Evolutionary conservation across 2,888 invertebrate genomes (phyloP).

Genomic region (Spodoptera exigua): DNA sequence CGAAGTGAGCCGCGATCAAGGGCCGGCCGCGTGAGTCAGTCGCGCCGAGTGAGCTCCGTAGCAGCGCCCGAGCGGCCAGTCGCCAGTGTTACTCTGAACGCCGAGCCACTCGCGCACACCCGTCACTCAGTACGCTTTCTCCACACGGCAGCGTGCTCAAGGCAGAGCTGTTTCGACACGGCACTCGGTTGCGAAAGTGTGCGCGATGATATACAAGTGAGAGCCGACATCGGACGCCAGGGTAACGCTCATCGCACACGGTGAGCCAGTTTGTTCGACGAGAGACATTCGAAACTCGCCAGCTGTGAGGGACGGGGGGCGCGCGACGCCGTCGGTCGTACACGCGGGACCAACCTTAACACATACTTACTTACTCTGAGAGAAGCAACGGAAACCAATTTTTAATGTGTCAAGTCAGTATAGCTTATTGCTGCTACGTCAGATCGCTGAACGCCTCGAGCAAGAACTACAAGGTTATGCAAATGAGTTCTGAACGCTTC

Average conservation of each 20-base stretch:
- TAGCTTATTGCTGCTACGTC: slow-evolving; percentile 89
- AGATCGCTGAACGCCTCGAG: slow-evolving; percentile 88
- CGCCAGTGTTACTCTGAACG: slow-evolving; percentile 58
- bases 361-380: slow-evolving; percentile 79
- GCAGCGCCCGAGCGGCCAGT: slow-evolving; percentile 55
- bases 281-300: slow-evolving; percentile 86
- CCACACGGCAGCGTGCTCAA: slow-evolving; percentile 75
- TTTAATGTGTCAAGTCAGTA: slow-evolving; percentile 90
- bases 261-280: slow-evolving; percentile 84
- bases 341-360: slow-evolving; percentile 84
- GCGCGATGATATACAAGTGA: slow-evolving; percentile 89
- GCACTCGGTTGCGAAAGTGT: slow-evolving; percentile 87
- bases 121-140: slow-evolving; percentile 65
- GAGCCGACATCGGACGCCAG: slow-evolving; percentile 83
- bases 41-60: slow-evolving; percentile 34
- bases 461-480: slow-evolving; percentile 89
- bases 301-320: slow-evolving; percentile 84
- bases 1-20: slow-evolving; percentile 77
- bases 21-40: slow-evolving; percentile 69
- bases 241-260: slow-evolving; percentile 87
- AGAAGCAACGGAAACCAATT: slow-evolving; percentile 84
- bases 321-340: slow-evolving; percentile 85
- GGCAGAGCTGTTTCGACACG: slow-evolving; percentile 85
- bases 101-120: slow-evolving; percentile 57
- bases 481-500: slow-evolving; percentile 90